These are phyloP conservation scores for Labia minor DNA, from an alignment of 2,888 invertebrate species.

Conservation along the genomic window DNA sequence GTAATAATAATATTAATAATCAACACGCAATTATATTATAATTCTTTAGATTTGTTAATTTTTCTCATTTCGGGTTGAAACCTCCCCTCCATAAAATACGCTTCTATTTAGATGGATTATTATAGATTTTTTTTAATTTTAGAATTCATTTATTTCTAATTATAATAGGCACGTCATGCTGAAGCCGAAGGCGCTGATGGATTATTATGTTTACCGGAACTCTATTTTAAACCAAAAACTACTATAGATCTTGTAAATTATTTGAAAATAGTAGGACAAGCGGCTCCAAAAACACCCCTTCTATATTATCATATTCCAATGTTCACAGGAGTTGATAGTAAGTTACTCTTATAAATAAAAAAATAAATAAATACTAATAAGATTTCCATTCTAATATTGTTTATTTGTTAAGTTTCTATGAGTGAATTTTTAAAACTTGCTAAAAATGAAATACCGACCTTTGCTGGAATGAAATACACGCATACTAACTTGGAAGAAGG, in stretches of 20 bases:
- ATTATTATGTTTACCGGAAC: conserved; percentile 60
- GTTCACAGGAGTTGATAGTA: conserved; percentile 60
- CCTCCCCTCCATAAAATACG: too few relatives aligned
- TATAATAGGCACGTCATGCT: conserved; percentile 59
- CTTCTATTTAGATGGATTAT: too few relatives aligned
- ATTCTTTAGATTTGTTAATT: too few relatives aligned
- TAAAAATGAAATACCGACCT: conserved; percentile 53
- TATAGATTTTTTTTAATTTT: too few relatives aligned
- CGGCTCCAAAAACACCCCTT: conserved; percentile 64
- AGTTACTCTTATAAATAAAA: too few relatives aligned
- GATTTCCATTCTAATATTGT: conserved; percentile 9
- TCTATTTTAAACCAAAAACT: conserved; percentile 59
- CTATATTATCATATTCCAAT: conserved; percentile 74
- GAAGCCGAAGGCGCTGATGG: conserved; percentile 53
- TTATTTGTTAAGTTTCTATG: conserved; percentile 53
- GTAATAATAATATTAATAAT: too few relatives aligned
- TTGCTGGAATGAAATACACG: conserved; percentile 75
- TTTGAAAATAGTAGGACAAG: conserved; percentile 51
- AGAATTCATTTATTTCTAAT: too few relatives aligned
- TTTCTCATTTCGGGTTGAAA: too few relatives aligned
- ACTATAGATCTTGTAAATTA: conserved; percentile 53
- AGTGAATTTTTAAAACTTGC: conserved; percentile 53
- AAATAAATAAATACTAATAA: too few relatives aligned
- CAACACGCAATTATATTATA: too few relatives aligned
- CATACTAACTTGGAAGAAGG: conserved; percentile 60